Conservation (phyloP, 2,113 vertebrate genomes). For the Crotalus viridis region DNA sequence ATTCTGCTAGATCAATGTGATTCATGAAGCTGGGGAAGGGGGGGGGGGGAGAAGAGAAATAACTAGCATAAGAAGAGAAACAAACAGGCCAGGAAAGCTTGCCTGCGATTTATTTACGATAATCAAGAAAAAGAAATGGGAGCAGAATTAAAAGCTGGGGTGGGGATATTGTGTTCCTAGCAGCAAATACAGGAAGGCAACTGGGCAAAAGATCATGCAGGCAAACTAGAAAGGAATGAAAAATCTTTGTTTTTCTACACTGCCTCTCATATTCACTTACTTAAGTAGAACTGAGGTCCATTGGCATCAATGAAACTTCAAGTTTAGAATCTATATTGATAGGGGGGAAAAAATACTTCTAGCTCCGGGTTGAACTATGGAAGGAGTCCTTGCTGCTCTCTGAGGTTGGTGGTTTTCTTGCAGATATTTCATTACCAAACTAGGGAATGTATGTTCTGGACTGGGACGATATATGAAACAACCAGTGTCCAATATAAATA, state of each 20-base stretch:
- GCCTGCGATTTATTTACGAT: slow-evolving; percentile 41
- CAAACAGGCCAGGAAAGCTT: slow-evolving; percentile 55
- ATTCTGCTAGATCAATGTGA: slow-evolving; percentile 62
- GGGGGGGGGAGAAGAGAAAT: slow-evolving; percentile 3
- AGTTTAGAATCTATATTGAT: not conserved
- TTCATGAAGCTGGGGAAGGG: slow-evolving; percentile 59
- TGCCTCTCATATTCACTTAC: not conserved
- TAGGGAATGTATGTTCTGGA: not conserved
- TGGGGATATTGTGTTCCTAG: not conserved
- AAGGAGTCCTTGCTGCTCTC: not conserved
- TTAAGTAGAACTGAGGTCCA: not conserved
- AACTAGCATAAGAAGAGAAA: slow-evolving; percentile 55
- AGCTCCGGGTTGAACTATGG: not conserved
- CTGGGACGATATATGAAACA: not conserved
- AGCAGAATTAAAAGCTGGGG: not conserved
- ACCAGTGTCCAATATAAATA: not conserved
- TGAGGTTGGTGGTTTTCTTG: not conserved
- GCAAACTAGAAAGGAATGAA: not conserved
- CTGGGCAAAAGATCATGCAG: not conserved
- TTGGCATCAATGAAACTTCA: not conserved
- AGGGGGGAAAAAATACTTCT: not conserved
- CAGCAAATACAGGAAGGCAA: not conserved
- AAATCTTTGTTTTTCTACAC: not conserved
- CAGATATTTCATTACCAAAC: not conserved
- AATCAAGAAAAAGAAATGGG: not conserved